Conservation (phyloP, 1,140 invertebrate genomes). For the Portunus trituberculatus region DNA sequence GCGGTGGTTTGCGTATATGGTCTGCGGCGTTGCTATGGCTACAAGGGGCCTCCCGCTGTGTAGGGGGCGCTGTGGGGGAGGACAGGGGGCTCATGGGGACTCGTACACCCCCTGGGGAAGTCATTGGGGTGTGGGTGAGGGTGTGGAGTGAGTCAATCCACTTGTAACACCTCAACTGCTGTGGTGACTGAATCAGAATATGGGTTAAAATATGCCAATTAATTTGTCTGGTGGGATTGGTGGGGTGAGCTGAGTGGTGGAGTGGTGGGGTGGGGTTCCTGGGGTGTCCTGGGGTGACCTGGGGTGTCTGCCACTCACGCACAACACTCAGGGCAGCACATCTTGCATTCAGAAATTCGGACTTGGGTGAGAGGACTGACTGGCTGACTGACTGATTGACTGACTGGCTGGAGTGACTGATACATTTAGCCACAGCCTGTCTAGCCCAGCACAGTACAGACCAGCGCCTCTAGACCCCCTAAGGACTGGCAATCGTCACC, state of each 20-base stretch:
- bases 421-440: too few relatives aligned
- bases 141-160: not conserved
- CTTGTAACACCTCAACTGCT: too few relatives aligned
- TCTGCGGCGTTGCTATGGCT: not conserved
- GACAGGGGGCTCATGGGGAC: not conserved
- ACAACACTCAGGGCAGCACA: not conserved
- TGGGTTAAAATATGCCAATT: too few relatives aligned
- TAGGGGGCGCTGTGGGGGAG: not conserved
- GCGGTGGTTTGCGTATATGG: not conserved
- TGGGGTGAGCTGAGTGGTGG: not conserved
- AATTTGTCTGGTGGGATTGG: too few relatives aligned
- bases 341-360: not conserved
- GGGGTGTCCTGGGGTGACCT: not conserved
- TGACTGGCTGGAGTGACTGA: too few relatives aligned
- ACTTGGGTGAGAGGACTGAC: not conserved
- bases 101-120: not conserved
- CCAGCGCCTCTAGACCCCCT: not conserved
- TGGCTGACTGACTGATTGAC: too few relatives aligned
- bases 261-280: not conserved
- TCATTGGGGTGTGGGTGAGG: not conserved
- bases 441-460: too few relatives aligned
- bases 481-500: not conserved
- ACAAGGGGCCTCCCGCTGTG: not conserved
- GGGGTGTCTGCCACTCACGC: not conserved
- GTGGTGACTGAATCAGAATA: too few relatives aligned